Evolutionary conservation across 1,140 invertebrate genomes (phyloP).

Genomic region (Drosophila micromelanica): DNA sequence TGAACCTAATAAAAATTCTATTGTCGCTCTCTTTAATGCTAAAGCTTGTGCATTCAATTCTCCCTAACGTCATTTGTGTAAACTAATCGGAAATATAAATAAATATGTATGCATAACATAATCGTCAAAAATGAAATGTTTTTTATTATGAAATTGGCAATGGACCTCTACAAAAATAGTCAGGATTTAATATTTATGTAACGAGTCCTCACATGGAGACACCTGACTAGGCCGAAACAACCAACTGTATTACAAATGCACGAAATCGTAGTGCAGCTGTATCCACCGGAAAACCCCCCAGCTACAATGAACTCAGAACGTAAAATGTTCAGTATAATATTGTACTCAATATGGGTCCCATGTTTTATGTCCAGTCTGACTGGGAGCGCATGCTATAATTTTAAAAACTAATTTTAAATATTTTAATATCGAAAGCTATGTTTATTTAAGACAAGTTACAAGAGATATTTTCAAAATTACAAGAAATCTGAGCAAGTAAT

Average conservation of each 20-base stretch:
- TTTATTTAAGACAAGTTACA: slow-evolving; percentile 42
- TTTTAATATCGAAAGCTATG: not conserved
- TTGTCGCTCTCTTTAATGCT: slow-evolving; percentile 11
- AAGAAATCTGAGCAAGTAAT: slow-evolving; percentile 6
- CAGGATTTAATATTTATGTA: no score
- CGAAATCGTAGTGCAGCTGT: no score
- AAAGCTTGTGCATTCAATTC: slow-evolving; percentile 31
- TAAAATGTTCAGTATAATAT: no score
- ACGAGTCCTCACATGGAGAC: no score
- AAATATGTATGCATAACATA: slow-evolving; percentile 46
- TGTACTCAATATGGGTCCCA: no score
- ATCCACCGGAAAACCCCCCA: no score
- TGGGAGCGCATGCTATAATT: no score
- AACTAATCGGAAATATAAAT: slow-evolving; percentile 40
- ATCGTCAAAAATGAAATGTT: slow-evolving; percentile 15
- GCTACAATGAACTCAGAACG: no score
- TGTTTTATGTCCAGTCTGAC: no score
- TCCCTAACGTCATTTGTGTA: slow-evolving; percentile 33
- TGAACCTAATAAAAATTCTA: slow-evolving; percentile 4
- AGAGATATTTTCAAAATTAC: slow-evolving; percentile 10
- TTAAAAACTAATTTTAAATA: not conserved
- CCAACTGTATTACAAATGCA: no score
- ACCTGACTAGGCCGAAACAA: no score
- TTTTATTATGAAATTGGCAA: not conserved
- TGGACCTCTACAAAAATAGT: no score